phyloP scores from a whole-genome alignment of 2,113 vertebrate genomes.

The Macquaria australasica region DNA sequence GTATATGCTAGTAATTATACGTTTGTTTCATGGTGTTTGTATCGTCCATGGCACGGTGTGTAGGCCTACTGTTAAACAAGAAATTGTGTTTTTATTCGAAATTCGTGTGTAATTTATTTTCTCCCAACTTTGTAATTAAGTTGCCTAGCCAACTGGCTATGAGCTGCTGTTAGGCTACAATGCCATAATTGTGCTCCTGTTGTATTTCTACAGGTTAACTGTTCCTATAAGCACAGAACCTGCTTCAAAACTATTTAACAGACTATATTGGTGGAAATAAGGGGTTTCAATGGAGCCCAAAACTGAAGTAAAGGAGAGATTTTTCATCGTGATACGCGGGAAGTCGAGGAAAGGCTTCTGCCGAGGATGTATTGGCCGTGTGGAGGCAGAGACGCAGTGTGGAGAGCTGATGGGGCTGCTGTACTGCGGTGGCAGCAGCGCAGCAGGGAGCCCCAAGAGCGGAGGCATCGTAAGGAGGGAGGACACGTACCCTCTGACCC shows the following conservation, averaged over 20 bases:
- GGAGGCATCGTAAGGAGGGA: conserved; percentile 71
- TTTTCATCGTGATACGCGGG: conserved; percentile 81
- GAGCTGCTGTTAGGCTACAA: not conserved
- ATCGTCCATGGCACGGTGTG: not conserved
- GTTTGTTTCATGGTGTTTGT: not conserved
- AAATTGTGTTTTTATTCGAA: not conserved
- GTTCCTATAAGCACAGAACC: not conserved
- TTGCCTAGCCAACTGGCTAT: not conserved
- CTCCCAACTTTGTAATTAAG: not conserved
- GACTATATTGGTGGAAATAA: not conserved
- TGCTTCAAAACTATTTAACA: not conserved
- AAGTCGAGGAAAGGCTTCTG: conserved; percentile 78
- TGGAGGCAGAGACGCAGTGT: conserved; percentile 67
- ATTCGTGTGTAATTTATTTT: not conserved
- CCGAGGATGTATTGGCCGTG: conserved; percentile 80
- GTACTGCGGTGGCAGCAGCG: conserved; percentile 52
- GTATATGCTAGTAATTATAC: not conserved
- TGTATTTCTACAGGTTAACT: conserved; percentile 11
- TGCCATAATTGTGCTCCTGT: not conserved
- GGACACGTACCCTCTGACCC: conserved; percentile 77
- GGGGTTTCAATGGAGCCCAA: conserved; percentile 66
- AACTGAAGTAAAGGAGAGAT: conserved; percentile 61
- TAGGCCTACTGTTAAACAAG: not conserved
- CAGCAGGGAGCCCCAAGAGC: conserved; percentile 56
- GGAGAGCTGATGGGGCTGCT: conserved; percentile 77